Evolutionary conservation across 2,113 vertebrate genomes (phyloP), one percentile per base, ranked within the genome.

Genomic region (Proterorhinus semilunaris): DNA sequence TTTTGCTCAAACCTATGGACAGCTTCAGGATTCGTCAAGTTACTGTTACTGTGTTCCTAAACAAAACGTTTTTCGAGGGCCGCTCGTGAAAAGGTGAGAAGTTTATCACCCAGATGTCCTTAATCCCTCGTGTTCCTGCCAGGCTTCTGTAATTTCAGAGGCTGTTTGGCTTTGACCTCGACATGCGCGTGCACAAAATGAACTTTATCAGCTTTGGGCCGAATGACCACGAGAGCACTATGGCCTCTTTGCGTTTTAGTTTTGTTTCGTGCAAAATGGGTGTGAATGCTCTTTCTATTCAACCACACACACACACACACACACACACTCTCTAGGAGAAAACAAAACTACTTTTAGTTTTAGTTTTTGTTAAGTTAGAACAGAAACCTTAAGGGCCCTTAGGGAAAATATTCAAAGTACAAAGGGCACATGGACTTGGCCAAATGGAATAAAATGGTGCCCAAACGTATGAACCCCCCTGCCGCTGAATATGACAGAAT

Each of bases 91-190:
- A 42, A 16, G 10, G 9, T 47, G 69, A 36, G 55, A 58, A 21
- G 42, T 54, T 27, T 54, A n/a, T 27, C 17, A 4, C 53, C 53
- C 27, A 36, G 27, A 36, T 21, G 47, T 12, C 57, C 6, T 0
- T 36, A 12, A 11, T 27, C 21, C 6, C 4, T 10, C 45, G 8
- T 46, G 44, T 46, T 68, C 47, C 48, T 47, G 0, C 46, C 6
- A 1, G 15, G 47, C 62, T 46, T 65, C 58, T 80, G 83, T 78
- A 82, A 85, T 83, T 83, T 78, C 75, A 82, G 78, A 75, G n/a
- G 72, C 49, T 5, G 54, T 79, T 72, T 75, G 75, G 65, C 65
- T 49, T 55, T n/a, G 43, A 55, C 47, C 61, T 7, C 27, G 0
- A 5, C 1, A 52, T 68, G 53, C 57, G 7, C 17, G 59, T 12